A percentile compares a stretch with the other conserved stretches of the same genome.
phyloP scores from a whole-genome alignment of 2,888 invertebrate genomes.

The Odontocolon sp. region DNA sequence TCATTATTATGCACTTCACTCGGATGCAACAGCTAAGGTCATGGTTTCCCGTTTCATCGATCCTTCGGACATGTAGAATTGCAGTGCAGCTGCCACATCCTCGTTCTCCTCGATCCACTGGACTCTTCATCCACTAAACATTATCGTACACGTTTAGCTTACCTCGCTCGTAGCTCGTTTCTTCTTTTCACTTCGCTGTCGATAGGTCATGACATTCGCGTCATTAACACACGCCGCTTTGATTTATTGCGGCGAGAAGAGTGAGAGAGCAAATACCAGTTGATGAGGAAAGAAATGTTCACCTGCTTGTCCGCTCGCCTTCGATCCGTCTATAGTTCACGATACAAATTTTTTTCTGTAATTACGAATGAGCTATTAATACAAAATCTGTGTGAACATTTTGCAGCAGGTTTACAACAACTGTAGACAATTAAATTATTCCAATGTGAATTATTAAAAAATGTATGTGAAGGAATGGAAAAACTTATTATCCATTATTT shows the following conservation, averaged over 20 bases:
- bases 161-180: constrained; percentile 3
- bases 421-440: no score
- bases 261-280: constrained; percentile 44
- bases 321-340: not conserved
- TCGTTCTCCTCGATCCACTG: not conserved
- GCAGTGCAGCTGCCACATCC: not conserved
- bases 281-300: constrained; percentile 37
- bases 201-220: constrained; percentile 62
- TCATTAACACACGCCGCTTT: constrained; percentile 58
- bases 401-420: no score
- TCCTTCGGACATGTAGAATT: not conserved
- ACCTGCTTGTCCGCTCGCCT: constrained; percentile 12
- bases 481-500: no score
- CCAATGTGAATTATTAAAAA: no score
- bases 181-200: constrained; percentile 37
- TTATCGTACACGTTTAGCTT: constrained; percentile 9
- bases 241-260: constrained; percentile 53
- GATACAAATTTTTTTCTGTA: no score
- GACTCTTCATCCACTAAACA: not conserved
- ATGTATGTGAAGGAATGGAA: no score
- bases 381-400: no score
- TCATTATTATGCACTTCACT: not conserved
- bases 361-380: no score
- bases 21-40: constrained; percentile 14
- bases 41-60: constrained; percentile 16